Base-by-base conservation (phyloP, 2,797 vertebrate species). In the Enteromius thamalakanensis region DNA sequence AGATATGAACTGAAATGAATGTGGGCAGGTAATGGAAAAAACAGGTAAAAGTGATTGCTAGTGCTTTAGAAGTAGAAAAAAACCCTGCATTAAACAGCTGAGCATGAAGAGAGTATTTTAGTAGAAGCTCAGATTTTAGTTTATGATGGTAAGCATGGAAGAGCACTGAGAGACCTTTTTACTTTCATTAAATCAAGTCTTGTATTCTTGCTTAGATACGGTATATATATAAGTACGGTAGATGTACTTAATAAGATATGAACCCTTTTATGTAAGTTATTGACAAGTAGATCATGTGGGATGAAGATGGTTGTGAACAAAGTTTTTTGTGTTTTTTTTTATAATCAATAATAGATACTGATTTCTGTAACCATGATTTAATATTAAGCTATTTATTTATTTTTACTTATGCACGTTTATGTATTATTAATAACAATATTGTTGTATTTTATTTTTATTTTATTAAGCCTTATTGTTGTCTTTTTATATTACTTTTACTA, bases 1-100 rank as follows among this genome's bases (percentile, higher is more conserved):
- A 76, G 53, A 76, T 40, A 60, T 42, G 74, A 60, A 42, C 4
- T 42, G 34, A 53, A 42, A 76, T n/a, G 34, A 68, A 68, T 76
- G 74, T 26, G 37, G 74, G 53, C 53, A 60, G 53, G 34, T 60
- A 19, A 26, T 19, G 37, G n/a, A 76, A 60, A 60, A 58, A 17
- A 76, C 53, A 26, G 26, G 45, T 49, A 40, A 58, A 75, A 14
- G 21, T 6, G 34, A 40, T 15, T 76, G 21, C 4, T n/a, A n/a
- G 21, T 40, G 51, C n/a, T 75, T 34, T 55, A 64, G 19, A 34
- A 74, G 26, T 42, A 42, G 40, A 10, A 19, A 72, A 32, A 29
- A 67, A 9, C 34, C 34, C 4, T 21, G 32, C 2, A 65, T 65
- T 37, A 69, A 69, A 42, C 67, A 37, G 19, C 4, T 2, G 37